These are phyloP conservation scores for Epinephelus coioides DNA, from an alignment of 2,797 vertebrate genomes.

Conservation along the genomic window DNA sequence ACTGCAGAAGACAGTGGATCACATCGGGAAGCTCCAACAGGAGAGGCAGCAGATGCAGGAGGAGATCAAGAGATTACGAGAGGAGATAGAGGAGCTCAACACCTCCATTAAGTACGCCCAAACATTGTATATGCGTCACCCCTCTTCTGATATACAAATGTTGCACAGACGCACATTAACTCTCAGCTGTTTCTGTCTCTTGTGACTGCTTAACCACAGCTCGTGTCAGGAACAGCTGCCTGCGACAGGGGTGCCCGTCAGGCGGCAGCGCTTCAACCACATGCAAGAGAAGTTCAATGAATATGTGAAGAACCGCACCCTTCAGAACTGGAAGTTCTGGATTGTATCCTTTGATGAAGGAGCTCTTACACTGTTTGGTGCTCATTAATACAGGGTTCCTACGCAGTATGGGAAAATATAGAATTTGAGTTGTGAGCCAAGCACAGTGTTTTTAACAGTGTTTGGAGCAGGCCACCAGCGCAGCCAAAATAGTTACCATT, in stretches of 20 bases:
- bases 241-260: constrained; percentile 90
- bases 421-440: no score
- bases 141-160: not conserved
- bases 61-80: constrained; percentile 91
- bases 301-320: constrained; percentile 92
- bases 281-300: constrained; percentile 93
- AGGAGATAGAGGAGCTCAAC: constrained; percentile 96
- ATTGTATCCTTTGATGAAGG: constrained; percentile 91
- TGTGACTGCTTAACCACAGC: constrained; percentile 77
- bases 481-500: no score
- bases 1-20: constrained; percentile 95
- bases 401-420: no score
- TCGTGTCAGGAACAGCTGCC: constrained; percentile 95
- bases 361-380: not conserved
- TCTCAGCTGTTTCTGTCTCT: constrained; percentile 1
- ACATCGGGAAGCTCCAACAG: constrained; percentile 98
- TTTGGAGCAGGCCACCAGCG: no score
- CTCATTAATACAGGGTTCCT: not conserved
- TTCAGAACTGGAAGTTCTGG: constrained; percentile 99
- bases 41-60: constrained; percentile 94
- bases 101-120: constrained; percentile 91
- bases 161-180: not conserved
- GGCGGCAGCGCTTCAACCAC: constrained; percentile 87
- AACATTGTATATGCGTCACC: not conserved
- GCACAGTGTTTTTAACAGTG: no score